Evolutionary conservation across 2,797 vertebrate species (phyloP).

Genomic region (Nothura maculosa): DNA sequence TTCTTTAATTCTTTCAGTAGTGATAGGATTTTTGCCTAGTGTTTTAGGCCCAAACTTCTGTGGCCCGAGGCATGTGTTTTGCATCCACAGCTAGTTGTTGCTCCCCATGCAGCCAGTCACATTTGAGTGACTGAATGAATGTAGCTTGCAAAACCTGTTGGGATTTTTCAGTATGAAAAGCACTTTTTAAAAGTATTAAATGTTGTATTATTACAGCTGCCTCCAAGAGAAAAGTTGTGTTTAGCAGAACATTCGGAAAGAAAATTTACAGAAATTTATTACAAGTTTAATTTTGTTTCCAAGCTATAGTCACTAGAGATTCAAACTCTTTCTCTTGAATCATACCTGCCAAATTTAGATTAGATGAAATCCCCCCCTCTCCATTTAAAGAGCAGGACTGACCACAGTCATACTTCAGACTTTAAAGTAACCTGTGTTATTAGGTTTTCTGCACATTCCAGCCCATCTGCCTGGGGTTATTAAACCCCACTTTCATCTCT

Average conservation of each 20-base stretch:
- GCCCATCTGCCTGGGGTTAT: conserved; percentile 53
- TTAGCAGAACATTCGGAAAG: conserved; percentile 28
- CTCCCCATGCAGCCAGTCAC: background rate
- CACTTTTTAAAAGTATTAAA: conserved; percentile 46
- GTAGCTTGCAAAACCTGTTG: conserved; percentile 11
- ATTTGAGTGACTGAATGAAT: background rate
- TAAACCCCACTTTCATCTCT: conserved; percentile 63
- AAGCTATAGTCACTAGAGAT: conserved; percentile 43
- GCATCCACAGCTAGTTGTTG: background rate
- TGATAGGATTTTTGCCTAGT: background rate
- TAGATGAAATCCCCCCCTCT: conserved; percentile 31
- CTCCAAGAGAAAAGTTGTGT: conserved; percentile 4
- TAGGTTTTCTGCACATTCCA: conserved; percentile 69
- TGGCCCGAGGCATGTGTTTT: background rate
- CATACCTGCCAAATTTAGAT: conserved; percentile 56
- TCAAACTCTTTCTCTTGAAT: conserved; percentile 59
- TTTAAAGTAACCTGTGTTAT: conserved; percentile 63
- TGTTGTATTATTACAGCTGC: conserved; percentile 62
- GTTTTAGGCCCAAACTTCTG: background rate
- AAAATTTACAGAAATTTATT: conserved; percentile 64
- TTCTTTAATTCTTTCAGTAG: background rate
- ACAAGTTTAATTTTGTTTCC: conserved; percentile 56
- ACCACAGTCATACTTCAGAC: conserved; percentile 54
- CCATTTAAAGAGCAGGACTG: conserved; percentile 9
- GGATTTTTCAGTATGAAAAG: conserved; percentile 44